phyloP scores from a whole-genome alignment of 2,888 invertebrate genomes.

The Asteroscopus sphinx region DNA sequence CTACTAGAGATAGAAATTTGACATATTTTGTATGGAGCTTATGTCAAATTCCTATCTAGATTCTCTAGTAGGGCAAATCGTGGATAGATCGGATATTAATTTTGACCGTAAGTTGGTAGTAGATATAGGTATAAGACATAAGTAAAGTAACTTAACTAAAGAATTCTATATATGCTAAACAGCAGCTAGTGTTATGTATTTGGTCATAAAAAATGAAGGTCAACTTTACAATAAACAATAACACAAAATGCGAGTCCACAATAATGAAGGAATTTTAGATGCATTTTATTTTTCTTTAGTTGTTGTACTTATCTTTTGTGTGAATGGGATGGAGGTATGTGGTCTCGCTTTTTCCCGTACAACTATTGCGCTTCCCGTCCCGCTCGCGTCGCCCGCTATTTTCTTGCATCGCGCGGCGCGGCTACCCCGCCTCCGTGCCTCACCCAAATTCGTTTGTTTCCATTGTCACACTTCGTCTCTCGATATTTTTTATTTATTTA shows the following conservation, averaged over 20 bases:
- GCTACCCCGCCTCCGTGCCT: conserved; percentile 84
- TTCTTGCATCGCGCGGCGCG: conserved; percentile 75
- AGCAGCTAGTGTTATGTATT: conserved; percentile 38
- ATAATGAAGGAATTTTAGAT: conserved; percentile 78
- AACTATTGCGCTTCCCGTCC: conserved; percentile 56
- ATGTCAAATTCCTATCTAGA: too few relatives aligned
- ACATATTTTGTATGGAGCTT: too few relatives aligned
- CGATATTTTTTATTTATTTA: neutral
- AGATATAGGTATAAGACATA: too few relatives aligned
- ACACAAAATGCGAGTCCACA: conserved; percentile 66
- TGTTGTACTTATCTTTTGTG: conserved; percentile 73
- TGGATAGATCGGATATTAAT: too few relatives aligned
- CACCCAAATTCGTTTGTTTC: conserved; percentile 76
- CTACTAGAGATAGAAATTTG: too few relatives aligned
- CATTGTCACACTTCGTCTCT: conserved; percentile 65
- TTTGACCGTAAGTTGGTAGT: too few relatives aligned
- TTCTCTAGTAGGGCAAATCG: too few relatives aligned
- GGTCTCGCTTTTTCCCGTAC: conserved; percentile 63
- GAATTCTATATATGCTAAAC: too few relatives aligned
- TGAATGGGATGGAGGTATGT: conserved; percentile 53
- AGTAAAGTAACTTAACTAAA: too few relatives aligned
- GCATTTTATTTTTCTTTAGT: conserved; percentile 81
- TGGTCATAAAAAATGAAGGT: conserved; percentile 66
- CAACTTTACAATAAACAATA: conserved; percentile 72
- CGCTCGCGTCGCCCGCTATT: conserved; percentile 72